phyloP scores from a whole-genome alignment of 2,888 invertebrate species.

The Rhimphoctona megacephalus region DNA sequence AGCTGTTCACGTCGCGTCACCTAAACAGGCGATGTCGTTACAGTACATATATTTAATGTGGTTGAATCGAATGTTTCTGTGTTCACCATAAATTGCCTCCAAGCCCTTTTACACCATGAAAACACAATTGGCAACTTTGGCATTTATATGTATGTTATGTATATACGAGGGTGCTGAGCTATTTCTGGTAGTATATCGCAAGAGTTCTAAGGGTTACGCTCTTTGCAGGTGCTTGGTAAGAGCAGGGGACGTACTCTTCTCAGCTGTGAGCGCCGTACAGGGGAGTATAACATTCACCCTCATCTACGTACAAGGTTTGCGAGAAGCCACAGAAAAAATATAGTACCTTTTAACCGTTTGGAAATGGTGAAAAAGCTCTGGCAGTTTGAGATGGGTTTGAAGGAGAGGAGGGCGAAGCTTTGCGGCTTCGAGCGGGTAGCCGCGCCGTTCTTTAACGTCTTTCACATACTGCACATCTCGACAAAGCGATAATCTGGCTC shows the following conservation, averaged over 20 bases:
- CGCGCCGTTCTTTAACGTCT: constrained; percentile 39
- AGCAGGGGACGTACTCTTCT: constrained; percentile 47
- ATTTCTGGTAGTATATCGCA: constrained; percentile 43
- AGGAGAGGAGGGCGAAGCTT: constrained; percentile 60
- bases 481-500: constrained; percentile 57
- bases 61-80: background rate
- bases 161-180: constrained; percentile 29
- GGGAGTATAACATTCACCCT: constrained; percentile 46
- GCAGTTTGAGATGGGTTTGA: constrained; percentile 57
- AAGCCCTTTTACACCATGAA: background rate
- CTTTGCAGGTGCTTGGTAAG: constrained; percentile 78
- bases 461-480: constrained; percentile 44
- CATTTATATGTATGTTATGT: background rate
- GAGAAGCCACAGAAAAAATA: constrained; percentile 68
- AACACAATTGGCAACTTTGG: constrained; percentile 26
- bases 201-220: constrained; percentile 76
- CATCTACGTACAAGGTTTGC: constrained; percentile 41
- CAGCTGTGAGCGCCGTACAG: constrained; percentile 39
- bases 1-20: too few relatives aligned
- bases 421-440: constrained; percentile 66
- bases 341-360: constrained; percentile 80
- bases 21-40: too few relatives aligned
- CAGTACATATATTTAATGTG: background rate
- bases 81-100: background rate
- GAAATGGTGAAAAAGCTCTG: constrained; percentile 76